Base-by-base conservation (phyloP, 2,888 invertebrate species). In the Monochamus alternatus region DNA sequence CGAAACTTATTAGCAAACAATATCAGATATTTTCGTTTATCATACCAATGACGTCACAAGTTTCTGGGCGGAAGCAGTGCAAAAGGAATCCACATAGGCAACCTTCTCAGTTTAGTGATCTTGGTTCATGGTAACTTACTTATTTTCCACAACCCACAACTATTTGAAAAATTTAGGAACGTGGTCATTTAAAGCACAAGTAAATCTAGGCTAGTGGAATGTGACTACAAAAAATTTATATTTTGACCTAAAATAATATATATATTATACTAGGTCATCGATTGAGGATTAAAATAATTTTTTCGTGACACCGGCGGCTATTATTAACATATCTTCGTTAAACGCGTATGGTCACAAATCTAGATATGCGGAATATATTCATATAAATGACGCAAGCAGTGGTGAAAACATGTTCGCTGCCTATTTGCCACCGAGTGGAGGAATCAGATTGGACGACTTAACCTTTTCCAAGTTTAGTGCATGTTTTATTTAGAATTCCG, bases 391-490 rank as follows among this genome's bases (percentile, higher is more conserved):
- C 69, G 69, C 69, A 69, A 62, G 31, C 44, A 44, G 60, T 60
- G 3, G 69, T 51, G 60, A 60, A 60, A 69, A 62, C 74, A 64
- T 64, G 44, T 58, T 70, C 47, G 12, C 30, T 62, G 59, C 60
- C 69, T 66, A 72, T 74, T 73, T 64, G 67, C 73, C 62, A 67
- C 71, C 72, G 76, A 80, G 78, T 79, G 80, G 79, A 78, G 75
- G 77, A 75, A 76, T 73, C 65, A 68, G 73, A 70, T 73, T 66
- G 76, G 64, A 71, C 70, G 64, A 72, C 52, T 71, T 67, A 74
- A 74, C 76, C 76, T 77, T 76, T 67, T 67, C 74, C 72, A 76
- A 77, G 76, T 72, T 67, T 51, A 67, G 68, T 76, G 73, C 76
- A 76, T 74, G 76, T 74, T 77, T 71, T 72, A 72, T 74, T 74